Evolutionary conservation across 1,140 invertebrate genomes (phyloP), one percentile per base, ranked within the genome.

Genomic region (Diuraphis noxia): DNA sequence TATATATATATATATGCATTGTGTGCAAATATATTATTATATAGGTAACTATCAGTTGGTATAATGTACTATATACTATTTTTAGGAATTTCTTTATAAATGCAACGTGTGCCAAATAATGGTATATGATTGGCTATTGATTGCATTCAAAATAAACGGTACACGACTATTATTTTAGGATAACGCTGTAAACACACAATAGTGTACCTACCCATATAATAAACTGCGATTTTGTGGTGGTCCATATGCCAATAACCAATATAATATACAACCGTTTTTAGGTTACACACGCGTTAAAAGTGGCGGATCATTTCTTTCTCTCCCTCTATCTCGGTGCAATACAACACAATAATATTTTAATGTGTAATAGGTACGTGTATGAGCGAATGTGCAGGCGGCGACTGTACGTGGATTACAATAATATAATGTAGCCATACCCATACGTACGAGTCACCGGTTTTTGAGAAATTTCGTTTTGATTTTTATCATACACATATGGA

Each of bases 261-360:
- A 77, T 77, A 77, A 23, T 23, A 81, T 81, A 81, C 9, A 38
- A 38, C 9, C 36, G 79, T 81, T 81, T 81, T 40, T 86, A 86
- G 84, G 84, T 86, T 86, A 86, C 84, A 86, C 84, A 86, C 84
- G 30, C 30, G 43, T 86, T 86, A 86, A 86, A 72, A 30, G 17
- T n/a, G 17, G 30, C 84, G 84, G 40, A 86, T 86, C 30, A n/a
- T 86, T 41, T 86, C n/a, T 86, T 13, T n/a, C 30, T 43, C 30
- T 34, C 56, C 49, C n/a, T 86, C 25, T n/a, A 17, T 43, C 30
- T 34, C 56, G 30, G n/a, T 72, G 56, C 56, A 72, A 72, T 72
- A n/a, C 30, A 19, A 72, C 13, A n/a, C 56, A 72, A 56, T 72
- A 63, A 52, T 52, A 52, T 30, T 63, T n/a, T 72, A 72, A 72